Conservation (phyloP, 2,888 invertebrate genomes). For the Rhabditoides inermis region DNA sequence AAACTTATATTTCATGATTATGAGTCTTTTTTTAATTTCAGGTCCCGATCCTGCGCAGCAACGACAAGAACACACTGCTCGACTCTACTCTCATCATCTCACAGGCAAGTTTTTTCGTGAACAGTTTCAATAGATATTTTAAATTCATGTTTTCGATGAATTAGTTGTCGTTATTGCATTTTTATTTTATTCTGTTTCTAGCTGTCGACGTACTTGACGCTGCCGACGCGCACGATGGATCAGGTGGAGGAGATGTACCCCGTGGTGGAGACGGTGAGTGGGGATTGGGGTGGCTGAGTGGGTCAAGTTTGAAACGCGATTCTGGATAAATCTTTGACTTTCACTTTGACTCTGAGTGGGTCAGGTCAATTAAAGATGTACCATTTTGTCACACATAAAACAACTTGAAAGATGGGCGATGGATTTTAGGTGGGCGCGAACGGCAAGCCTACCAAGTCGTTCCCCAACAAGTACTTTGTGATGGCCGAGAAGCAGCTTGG, state of each 20-base stretch:
- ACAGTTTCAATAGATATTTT: background rate
- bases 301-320: no score
- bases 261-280: conserved; percentile 62
- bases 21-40: conserved; percentile 9
- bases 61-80: conserved; percentile 64
- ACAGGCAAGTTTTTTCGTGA: conserved; percentile 2
- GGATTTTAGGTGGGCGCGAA: background rate
- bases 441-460: conserved; percentile 20
- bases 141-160: background rate
- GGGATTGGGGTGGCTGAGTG: conserved; percentile 7
- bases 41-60: conserved; percentile 40
- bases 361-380: no score
- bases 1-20: background rate
- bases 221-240: conserved; percentile 58
- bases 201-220: conserved; percentile 67
- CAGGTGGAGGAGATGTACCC: conserved; percentile 70
- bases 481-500: conserved; percentile 35
- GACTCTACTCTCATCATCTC: conserved; percentile 92
- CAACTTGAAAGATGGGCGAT: no score
- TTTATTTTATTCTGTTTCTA: conserved; percentile 51
- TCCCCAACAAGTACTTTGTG: conserved; percentile 46
- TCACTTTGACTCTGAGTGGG: no score
- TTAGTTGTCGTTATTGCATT: background rate
- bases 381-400: no score
- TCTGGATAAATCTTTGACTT: no score